A percentile compares a stretch with the other conserved stretches of the same genome.
These are phyloP conservation scores for Pissodes strobi DNA, from an alignment of 1,140 invertebrate genomes.

Conservation along the genomic window DNA sequence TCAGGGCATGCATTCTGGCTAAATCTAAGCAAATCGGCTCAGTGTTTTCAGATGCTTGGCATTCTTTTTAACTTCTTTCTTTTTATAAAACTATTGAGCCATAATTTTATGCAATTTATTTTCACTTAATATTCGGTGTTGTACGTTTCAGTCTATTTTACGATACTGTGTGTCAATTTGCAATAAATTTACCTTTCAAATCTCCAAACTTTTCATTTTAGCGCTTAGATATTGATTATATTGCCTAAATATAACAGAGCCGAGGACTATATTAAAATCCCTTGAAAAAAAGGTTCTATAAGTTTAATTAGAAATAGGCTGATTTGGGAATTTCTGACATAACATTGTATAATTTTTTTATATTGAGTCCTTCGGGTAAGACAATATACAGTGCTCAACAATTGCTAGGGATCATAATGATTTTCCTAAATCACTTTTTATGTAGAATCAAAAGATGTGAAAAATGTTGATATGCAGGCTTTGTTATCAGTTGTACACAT, in stretches of 20 bases:
- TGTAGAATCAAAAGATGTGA: no score
- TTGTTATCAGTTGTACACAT: no score
- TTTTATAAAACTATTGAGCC: no score
- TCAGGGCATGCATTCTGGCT: no score
- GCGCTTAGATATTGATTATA: conserved; percentile 31
- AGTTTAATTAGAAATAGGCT: conserved; percentile 18
- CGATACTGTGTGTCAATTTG: conserved; percentile 1
- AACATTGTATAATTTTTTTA: conserved; percentile 27
- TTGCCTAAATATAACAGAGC: conserved; percentile 30
- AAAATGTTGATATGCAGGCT: no score
- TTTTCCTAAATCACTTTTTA: no score
- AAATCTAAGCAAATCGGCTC: conserved; percentile 42
- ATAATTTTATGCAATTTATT: conserved; percentile 30
- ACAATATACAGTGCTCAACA: no score
- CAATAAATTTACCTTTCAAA: no score
- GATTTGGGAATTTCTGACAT: background rate
- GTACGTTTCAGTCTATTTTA: conserved; percentile 10
- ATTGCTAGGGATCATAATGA: no score
- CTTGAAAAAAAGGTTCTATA: conserved; percentile 23
- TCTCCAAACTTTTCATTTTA: no score
- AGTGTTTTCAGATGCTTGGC: conserved; percentile 8
- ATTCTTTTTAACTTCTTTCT: conserved; percentile 9
- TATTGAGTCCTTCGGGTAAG: no score
- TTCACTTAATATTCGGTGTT: no score
- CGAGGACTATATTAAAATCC: conserved; percentile 35